These are phyloP conservation scores for Leptoteleia sp. DNA, from an alignment of 1,140 invertebrate species.

Conservation along the genomic window DNA sequence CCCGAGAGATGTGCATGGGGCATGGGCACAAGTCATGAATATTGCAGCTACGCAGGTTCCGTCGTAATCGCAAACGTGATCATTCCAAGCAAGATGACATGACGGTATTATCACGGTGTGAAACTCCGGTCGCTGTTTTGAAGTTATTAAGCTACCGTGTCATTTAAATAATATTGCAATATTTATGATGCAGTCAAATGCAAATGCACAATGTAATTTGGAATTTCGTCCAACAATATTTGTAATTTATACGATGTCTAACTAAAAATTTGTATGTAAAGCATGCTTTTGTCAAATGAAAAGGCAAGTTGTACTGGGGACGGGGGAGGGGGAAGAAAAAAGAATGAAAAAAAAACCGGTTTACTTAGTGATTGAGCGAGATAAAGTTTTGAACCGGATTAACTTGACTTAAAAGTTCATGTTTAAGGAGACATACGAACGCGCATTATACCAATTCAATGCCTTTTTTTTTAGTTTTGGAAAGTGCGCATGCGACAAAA, in stretches of 20 bases:
- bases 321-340: no score
- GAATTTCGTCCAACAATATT: conserved; percentile 10
- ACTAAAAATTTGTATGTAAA: conserved; percentile 28
- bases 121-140: conserved; percentile 22
- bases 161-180: conserved; percentile 33
- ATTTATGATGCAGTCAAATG: conserved; percentile 13
- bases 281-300: conserved; percentile 9
- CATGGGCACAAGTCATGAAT: conserved; percentile 67
- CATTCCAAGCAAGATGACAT: conserved; percentile 31
- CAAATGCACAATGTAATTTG: conserved; percentile 10
- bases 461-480: no score
- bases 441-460: no score
- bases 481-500: no score
- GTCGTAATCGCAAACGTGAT: conserved; percentile 43
- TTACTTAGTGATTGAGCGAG: conserved; percentile 7
- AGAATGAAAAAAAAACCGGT: conserved; percentile 25
- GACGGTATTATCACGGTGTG: conserved; percentile 28
- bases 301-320: conserved; percentile 1
- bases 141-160: conserved; percentile 27
- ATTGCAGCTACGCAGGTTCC: conserved; percentile 49
- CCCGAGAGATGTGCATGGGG: conserved; percentile 62
- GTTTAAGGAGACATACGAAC: no score
- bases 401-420: conserved; percentile 12
- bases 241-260: conserved; percentile 9
- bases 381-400: conserved; percentile 17